Conservation (phyloP, 2,797 vertebrate species). For the Pipistrellus pygmaeus region DNA sequence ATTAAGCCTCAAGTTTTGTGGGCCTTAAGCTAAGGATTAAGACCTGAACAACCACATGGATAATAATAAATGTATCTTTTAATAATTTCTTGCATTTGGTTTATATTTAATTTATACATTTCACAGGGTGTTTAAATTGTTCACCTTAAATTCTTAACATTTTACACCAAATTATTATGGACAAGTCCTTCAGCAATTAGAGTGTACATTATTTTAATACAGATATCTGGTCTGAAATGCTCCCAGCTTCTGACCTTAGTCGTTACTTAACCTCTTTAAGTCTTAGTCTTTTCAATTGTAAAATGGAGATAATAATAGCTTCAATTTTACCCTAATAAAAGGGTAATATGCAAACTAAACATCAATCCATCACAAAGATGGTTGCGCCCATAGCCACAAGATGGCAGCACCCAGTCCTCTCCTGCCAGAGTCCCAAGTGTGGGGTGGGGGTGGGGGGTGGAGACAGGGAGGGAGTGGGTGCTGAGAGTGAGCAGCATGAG, state of each 20-base stretch:
- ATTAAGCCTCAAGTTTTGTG: not conserved
- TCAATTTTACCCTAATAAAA: not conserved
- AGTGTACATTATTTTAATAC: not conserved
- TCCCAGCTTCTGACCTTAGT: not conserved
- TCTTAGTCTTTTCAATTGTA: not conserved
- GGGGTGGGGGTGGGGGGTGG: no score
- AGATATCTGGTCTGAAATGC: not conserved
- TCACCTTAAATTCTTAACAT: constrained; percentile 31
- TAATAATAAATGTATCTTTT: not conserved
- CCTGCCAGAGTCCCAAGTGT: no score
- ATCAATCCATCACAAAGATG: no score
- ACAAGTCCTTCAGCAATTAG: not conserved
- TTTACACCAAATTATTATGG: not conserved
- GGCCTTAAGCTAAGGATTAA: not conserved
- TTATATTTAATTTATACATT: not conserved
- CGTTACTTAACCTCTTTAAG: not conserved
- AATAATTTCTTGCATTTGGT: not conserved
- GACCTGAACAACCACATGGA: not conserved
- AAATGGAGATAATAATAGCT: not conserved
- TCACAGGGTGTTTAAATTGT: not conserved
- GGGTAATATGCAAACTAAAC: no score
- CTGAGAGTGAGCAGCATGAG: no score
- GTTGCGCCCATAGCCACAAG: no score
- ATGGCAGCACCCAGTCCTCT: no score
- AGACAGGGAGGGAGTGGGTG: no score